Percentiles rank a stretch among this genome's conserved stretches.
These are phyloP conservation scores for Aspidiotus destructor DNA, from an alignment of 2,888 invertebrate species.

Conservation along the genomic window DNA sequence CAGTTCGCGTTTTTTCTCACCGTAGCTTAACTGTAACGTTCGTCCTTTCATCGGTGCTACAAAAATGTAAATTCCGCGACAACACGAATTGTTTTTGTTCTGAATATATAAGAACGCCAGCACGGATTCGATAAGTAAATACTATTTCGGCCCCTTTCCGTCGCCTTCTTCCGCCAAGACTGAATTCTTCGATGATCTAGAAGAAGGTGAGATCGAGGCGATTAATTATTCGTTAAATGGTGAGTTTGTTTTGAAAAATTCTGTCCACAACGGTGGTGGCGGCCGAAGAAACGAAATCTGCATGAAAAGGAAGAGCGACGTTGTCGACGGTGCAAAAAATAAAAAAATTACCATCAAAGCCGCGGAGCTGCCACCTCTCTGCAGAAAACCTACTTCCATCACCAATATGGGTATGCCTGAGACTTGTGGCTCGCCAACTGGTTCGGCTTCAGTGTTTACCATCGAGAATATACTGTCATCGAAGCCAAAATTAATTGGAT, in stretches of 20 bases:
- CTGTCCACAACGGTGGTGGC: neutral
- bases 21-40: too few species aligned
- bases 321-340: slow-evolving; percentile 14
- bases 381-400: slow-evolving; percentile 6
- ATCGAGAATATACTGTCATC: slow-evolving; percentile 79
- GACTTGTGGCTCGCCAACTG: slow-evolving; percentile 45
- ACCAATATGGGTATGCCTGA: slow-evolving; percentile 38
- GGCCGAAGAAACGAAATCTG: slow-evolving; percentile 7
- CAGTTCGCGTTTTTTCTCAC: too few species aligned
- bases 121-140: slow-evolving; percentile 26
- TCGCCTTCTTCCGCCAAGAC: neutral
- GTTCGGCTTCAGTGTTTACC: slow-evolving; percentile 60
- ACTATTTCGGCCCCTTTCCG: slow-evolving; percentile 19
- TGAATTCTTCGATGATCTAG: slow-evolving; percentile 10
- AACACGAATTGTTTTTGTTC: too few species aligned
- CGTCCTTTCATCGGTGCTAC: too few species aligned
- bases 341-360: slow-evolving; percentile 4
- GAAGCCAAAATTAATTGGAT: slow-evolving; percentile 28
- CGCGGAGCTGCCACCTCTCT: slow-evolving; percentile 13
- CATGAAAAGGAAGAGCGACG: slow-evolving; percentile 20
- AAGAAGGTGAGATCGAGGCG: slow-evolving; percentile 22
- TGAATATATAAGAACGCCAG: neutral
- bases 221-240: slow-evolving; percentile 24
- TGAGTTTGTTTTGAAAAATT: slow-evolving; percentile 4
- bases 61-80: too few species aligned